Conservation (phyloP, 2,797 vertebrate species). For the Phoebastria nigripes region DNA sequence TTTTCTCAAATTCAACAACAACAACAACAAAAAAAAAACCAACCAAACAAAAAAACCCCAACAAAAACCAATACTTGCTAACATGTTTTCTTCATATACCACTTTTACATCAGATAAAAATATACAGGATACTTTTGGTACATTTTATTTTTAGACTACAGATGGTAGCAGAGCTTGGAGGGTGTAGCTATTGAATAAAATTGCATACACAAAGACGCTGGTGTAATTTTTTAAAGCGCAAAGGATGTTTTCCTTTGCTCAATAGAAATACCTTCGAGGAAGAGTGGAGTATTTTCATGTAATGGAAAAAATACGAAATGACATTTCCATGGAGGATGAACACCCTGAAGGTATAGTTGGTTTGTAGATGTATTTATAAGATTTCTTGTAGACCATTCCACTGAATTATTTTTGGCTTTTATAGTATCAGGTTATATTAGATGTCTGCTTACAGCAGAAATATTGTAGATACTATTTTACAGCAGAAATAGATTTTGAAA, state of each 20-base stretch:
- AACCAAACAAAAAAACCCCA: not conserved
- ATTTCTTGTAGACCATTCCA: not conserved
- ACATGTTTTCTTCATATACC: not conserved
- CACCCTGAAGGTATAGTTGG: not conserved
- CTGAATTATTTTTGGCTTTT: not conserved
- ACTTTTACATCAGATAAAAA: not conserved
- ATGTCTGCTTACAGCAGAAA: not conserved
- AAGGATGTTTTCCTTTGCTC: not conserved
- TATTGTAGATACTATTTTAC: not conserved
- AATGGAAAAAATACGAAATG: constrained; percentile 11
- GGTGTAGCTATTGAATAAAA: not conserved
- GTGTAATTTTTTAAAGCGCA: not conserved
- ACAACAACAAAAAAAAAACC: too few species aligned
- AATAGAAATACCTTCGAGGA: not conserved
- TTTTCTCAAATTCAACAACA: not conserved
- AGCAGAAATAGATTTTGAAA: not conserved
- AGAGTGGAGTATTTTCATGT: not conserved
- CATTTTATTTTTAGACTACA: not conserved
- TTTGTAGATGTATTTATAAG: not conserved
- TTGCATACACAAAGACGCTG: not conserved
- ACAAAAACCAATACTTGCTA: not conserved
- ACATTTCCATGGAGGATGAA: not conserved
- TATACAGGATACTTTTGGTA: not conserved
- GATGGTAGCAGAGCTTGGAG: not conserved
- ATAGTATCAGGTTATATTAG: not conserved